Conservation (phyloP, 2,113 vertebrate genomes). For the Loxodonta africana region DNA sequence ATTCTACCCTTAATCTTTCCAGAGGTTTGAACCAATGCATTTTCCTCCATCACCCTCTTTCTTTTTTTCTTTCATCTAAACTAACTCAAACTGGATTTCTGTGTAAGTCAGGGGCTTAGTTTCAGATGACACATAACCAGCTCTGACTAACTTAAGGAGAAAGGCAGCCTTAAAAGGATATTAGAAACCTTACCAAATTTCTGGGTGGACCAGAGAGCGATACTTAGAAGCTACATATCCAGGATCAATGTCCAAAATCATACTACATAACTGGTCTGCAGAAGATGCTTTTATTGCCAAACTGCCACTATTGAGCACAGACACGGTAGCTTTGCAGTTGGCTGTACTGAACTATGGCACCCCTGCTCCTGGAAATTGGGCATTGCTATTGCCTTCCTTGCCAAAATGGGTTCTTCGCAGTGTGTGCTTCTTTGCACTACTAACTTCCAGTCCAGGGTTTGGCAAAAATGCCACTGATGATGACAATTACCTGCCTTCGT, state of each 20-base stretch:
- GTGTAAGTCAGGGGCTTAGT: not conserved
- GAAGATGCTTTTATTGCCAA: not conserved
- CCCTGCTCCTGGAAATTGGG: not conserved
- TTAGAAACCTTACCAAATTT: not conserved
- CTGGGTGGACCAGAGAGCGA: not conserved
- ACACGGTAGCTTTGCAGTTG: not conserved
- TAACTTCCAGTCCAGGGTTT: slow-evolving; percentile 4
- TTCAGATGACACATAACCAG: not conserved
- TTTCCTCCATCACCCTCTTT: not conserved
- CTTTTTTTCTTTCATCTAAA: slow-evolving; percentile 8
- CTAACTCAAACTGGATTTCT: not conserved
- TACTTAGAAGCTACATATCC: not conserved
- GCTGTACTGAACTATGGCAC: not conserved
- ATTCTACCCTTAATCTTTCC: not conserved
- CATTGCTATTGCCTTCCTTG: not conserved
- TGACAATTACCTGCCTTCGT: not conserved
- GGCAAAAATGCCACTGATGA: not conserved
- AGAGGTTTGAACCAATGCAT: not conserved
- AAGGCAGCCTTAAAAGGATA: not conserved
- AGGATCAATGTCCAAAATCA: not conserved
- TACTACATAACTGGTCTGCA: not conserved
- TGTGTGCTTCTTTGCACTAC: not conserved
- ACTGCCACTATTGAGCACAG: not conserved
- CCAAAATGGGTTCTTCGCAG: not conserved
- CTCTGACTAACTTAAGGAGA: not conserved